Conservation (phyloP, 2,888 invertebrate species). For the Parnassius apollo region DNA sequence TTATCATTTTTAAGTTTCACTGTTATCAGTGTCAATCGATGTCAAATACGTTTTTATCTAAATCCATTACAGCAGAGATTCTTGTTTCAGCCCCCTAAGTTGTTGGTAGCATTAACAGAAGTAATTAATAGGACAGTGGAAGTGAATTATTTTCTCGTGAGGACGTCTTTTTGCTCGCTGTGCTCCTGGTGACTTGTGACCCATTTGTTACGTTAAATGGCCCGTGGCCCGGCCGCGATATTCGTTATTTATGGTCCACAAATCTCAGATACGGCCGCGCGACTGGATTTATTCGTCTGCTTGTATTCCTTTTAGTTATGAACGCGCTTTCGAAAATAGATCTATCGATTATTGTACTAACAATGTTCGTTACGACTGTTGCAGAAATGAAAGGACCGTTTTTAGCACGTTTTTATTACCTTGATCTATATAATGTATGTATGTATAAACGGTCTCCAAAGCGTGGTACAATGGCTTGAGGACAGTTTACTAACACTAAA, state of each 20-base stretch:
- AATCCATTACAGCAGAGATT: slow-evolving; percentile 3
- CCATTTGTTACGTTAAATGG: slow-evolving; percentile 69
- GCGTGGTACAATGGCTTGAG: no score
- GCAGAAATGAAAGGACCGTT: neutral
- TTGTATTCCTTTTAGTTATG: slow-evolving; percentile 17
- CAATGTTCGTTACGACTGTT: neutral
- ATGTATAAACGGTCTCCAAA: no score
- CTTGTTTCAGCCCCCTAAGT: slow-evolving; percentile 14
- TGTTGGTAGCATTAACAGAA: slow-evolving; percentile 22
- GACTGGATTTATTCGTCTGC: slow-evolving; percentile 24
- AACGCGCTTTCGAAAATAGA: slow-evolving; percentile 16
- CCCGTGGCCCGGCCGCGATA: slow-evolving; percentile 54
- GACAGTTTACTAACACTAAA: no score
- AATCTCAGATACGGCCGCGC: slow-evolving; percentile 36
- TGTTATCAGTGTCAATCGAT: no score
- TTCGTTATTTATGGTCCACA: slow-evolving; percentile 61
- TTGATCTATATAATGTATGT: no score
- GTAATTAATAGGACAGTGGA: slow-evolving; percentile 24
- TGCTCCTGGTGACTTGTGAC: slow-evolving; percentile 36
- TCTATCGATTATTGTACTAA: slow-evolving; percentile 7
- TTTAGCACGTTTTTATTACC: no score
- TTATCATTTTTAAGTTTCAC: no score
- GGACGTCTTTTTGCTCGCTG: slow-evolving; percentile 52
- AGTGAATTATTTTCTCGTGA: slow-evolving; percentile 27
- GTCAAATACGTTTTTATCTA: slow-evolving; percentile 5